These are phyloP conservation scores for Phoxinus dragarum DNA, from an alignment of 2,797 vertebrate genomes.

Conservation along the genomic window DNA sequence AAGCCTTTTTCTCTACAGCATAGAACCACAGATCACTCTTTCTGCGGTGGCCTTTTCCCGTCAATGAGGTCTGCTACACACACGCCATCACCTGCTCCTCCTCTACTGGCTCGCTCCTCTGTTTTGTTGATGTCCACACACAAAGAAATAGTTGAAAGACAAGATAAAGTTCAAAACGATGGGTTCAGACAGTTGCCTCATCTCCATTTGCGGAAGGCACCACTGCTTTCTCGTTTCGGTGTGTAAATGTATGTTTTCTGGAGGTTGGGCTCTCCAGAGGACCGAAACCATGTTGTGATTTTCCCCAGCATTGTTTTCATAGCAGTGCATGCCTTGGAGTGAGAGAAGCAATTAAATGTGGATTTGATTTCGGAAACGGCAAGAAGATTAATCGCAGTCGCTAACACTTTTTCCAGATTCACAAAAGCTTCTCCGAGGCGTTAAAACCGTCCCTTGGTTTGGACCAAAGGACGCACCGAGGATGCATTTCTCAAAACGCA, in stretches of 20 bases:
- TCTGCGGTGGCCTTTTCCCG: constrained; percentile 19
- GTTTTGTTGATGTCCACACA: constrained; percentile 28
- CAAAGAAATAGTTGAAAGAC: constrained; percentile 7
- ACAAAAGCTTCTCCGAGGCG: neutral
- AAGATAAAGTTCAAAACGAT: constrained; percentile 3
- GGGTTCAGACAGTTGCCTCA: neutral
- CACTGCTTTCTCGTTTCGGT: constrained; percentile 28
- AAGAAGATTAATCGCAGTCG: neutral
- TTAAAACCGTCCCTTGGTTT: constrained; percentile 6
- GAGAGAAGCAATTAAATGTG: constrained; percentile 46
- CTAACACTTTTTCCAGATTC: constrained; percentile 30
- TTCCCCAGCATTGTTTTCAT: constrained; percentile 29
- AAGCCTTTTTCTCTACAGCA: neutral
- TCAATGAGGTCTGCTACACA: constrained; percentile 31
- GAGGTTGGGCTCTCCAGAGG: constrained; percentile 68
- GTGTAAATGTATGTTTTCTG: constrained; percentile 51
- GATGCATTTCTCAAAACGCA: neutral
- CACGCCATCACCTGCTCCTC: constrained; percentile 3
- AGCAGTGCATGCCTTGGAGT: constrained; percentile 8
- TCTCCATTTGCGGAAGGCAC: constrained; percentile 14
- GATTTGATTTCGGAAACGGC: constrained; percentile 25
- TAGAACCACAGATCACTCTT: constrained; percentile 32
- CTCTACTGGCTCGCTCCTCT: neutral
- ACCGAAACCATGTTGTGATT: constrained; percentile 10
- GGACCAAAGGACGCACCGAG: neutral